phyloP scores from a whole-genome alignment of 2,113 vertebrate species.

The Oreochromis niloticus region DNA sequence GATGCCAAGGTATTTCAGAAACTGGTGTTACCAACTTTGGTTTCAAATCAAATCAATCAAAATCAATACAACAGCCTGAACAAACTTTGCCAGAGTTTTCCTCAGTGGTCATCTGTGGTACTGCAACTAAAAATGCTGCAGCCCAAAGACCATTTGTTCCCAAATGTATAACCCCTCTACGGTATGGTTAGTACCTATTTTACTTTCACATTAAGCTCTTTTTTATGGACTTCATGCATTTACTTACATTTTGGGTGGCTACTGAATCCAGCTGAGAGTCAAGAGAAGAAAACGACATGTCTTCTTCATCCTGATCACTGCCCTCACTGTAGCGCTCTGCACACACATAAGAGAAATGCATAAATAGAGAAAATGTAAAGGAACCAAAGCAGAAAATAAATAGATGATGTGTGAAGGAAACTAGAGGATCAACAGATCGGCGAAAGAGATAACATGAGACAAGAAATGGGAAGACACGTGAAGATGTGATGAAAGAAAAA shows the following conservation, averaged over 20 bases:
- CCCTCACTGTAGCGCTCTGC: constrained; percentile 21
- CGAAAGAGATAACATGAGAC: not conserved
- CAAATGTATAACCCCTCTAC: not conserved
- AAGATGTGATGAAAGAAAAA: not conserved
- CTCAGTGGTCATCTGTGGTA: not conserved
- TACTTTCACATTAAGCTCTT: not conserved
- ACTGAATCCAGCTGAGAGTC: not conserved
- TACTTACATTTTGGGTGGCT: not conserved
- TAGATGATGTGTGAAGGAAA: not conserved
- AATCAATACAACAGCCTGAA: not conserved
- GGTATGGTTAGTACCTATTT: not conserved
- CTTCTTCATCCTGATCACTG: constrained; percentile 5
- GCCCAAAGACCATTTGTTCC: not conserved
- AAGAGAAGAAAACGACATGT: not conserved
- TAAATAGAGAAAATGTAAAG: not conserved
- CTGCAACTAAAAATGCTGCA: not conserved
- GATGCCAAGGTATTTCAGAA: not conserved
- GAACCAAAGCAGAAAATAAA: not conserved
- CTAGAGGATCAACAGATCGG: not conserved
- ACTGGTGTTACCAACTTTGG: not conserved
- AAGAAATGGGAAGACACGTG: not conserved
- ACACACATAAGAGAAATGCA: not conserved
- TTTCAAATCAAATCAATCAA: not conserved
- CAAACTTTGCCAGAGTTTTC: not conserved
- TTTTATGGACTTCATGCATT: not conserved